A percentile compares a stretch with the other conserved stretches of the same genome.
phyloP scores from a whole-genome alignment of 2,113 vertebrate genomes.

The Toxotes jaculatrix region DNA sequence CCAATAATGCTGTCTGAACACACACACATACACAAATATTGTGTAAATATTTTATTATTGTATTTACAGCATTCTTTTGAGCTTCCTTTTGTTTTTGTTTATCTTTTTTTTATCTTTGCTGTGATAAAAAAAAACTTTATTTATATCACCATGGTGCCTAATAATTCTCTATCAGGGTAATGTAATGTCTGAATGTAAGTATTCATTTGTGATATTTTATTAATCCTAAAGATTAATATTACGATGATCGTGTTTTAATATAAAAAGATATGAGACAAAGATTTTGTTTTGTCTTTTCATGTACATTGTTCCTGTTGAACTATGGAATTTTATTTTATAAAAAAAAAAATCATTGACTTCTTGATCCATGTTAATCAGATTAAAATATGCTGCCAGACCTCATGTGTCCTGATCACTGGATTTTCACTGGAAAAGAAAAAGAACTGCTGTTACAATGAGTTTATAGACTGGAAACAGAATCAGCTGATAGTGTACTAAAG shows the following conservation, averaged over 20 bases:
- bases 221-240: slow-evolving; percentile 44
- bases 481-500: neutral
- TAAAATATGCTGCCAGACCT: slow-evolving; percentile 46
- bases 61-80: neutral
- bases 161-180: slow-evolving; percentile 36
- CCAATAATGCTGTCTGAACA: slow-evolving; percentile 65
- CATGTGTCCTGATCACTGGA: neutral
- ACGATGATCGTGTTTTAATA: slow-evolving; percentile 48
- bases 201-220: slow-evolving; percentile 49
- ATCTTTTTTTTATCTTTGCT: slow-evolving; percentile 34
- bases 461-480: neutral
- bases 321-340: slow-evolving; percentile 46
- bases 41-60: slow-evolving; percentile 40
- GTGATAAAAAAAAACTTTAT: slow-evolving; percentile 39
- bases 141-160: slow-evolving; percentile 54
- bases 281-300: slow-evolving; percentile 25
- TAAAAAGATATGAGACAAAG: slow-evolving; percentile 12
- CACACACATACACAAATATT: neutral
- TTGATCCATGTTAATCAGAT: slow-evolving; percentile 28
- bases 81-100: slow-evolving; percentile 1
- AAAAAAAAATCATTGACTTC: neutral
- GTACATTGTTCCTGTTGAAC: slow-evolving; percentile 23
- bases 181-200: slow-evolving; percentile 41
- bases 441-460: no score
- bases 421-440: no score